Conservation (phyloP, 2,888 invertebrate species). For the Yponomeuta plumbellus region DNA sequence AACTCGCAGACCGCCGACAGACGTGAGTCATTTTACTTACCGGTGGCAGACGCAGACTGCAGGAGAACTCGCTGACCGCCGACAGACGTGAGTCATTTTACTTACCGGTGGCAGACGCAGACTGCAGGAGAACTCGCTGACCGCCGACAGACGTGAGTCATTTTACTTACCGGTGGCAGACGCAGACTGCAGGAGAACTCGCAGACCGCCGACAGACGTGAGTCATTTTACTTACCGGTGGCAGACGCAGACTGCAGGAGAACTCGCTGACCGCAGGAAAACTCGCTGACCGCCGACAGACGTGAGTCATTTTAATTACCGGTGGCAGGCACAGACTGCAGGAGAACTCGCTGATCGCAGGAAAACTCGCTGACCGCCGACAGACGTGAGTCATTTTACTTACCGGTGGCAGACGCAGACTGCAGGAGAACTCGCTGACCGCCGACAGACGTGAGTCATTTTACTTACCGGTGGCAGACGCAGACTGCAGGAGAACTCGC, state of each 20-base stretch:
- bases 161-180: not conserved
- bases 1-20: conserved; percentile 80
- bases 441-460: conserved; percentile 78
- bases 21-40: conserved; percentile 69
- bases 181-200: conserved; percentile 82
- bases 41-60: too few species aligned
- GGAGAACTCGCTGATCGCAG: conserved; percentile 81
- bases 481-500: conserved; percentile 81
- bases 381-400: conserved; percentile 74
- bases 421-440: conserved; percentile 82
- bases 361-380: conserved; percentile 82
- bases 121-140: conserved; percentile 82
- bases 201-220: conserved; percentile 81
- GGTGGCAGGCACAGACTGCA: too few species aligned
- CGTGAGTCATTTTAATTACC: conserved; percentile 67
- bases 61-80: conserved; percentile 82
- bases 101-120: too few species aligned
- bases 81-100: conserved; percentile 76
- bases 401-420: too few species aligned
- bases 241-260: too few species aligned
- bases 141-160: conserved; percentile 80
- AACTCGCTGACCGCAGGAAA: conserved; percentile 82
- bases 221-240: conserved; percentile 38
- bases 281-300: conserved; percentile 80
- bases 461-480: not conserved